phyloP scores from a whole-genome alignment of 2,797 vertebrate species.

The Valencia hispanica region DNA sequence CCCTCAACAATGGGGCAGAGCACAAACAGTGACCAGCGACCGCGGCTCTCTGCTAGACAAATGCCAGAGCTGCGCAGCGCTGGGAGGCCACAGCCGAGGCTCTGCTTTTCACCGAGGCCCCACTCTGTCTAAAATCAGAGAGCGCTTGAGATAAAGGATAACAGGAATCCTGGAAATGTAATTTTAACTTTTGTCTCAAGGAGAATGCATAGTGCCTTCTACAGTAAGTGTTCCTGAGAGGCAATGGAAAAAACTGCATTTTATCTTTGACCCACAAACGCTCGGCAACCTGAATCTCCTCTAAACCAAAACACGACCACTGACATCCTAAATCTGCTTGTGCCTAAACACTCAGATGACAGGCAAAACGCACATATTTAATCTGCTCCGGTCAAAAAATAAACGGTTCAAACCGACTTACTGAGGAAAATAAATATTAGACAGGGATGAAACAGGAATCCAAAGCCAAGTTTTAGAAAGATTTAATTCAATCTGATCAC shows the following conservation, averaged over 20 bases:
- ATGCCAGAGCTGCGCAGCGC: slow-evolving; percentile 43
- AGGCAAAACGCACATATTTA: neutral
- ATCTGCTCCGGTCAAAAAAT: neutral
- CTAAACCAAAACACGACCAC: slow-evolving; percentile 50
- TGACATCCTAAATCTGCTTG: slow-evolving; percentile 43
- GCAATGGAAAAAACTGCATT: slow-evolving; percentile 54
- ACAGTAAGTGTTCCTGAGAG: slow-evolving; percentile 5
- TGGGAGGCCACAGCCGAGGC: slow-evolving; percentile 31
- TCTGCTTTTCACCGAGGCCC: slow-evolving; percentile 18
- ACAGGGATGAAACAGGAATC: neutral
- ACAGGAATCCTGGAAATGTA: slow-evolving; percentile 50
- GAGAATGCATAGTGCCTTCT: slow-evolving; percentile 31
- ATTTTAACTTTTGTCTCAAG: slow-evolving; percentile 53
- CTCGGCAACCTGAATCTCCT: slow-evolving; percentile 33
- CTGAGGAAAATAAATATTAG: slow-evolving; percentile 35
- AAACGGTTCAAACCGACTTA: neutral
- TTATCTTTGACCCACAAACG: slow-evolving; percentile 49
- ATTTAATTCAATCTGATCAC: slow-evolving; percentile 5
- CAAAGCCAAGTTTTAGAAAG: neutral
- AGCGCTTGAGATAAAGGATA: slow-evolving; percentile 62
- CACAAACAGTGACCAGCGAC: slow-evolving; percentile 57
- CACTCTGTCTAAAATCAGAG: slow-evolving; percentile 59
- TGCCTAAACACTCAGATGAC: slow-evolving; percentile 36
- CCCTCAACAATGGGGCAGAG: slow-evolving; percentile 45
- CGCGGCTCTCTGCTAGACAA: slow-evolving; percentile 37